phyloP scores from a whole-genome alignment of 2,888 invertebrate species.

The Parasteatoda lunata region DNA sequence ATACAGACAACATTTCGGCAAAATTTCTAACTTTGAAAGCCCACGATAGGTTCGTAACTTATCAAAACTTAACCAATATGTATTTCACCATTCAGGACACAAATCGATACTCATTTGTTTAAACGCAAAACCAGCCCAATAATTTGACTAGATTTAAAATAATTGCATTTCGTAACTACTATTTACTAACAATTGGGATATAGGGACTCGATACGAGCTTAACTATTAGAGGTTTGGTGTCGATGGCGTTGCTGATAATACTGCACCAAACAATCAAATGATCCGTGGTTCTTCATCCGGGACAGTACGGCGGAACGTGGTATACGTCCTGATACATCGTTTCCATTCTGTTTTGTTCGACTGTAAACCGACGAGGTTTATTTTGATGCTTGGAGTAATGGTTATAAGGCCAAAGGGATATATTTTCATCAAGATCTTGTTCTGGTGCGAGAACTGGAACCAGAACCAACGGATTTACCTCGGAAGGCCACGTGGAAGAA shows the following conservation, averaged over 20 bases:
- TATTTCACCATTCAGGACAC: no score
- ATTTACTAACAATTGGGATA: no score
- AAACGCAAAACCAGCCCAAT: no score
- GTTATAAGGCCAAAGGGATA: slow-evolving; percentile 64
- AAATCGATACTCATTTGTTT: no score
- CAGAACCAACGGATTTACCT: slow-evolving; percentile 49
- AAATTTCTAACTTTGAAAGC: no score
- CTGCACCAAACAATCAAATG: slow-evolving; percentile 23
- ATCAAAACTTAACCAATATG: no score
- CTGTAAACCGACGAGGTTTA: slow-evolving; percentile 56
- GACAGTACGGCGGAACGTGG: slow-evolving; percentile 24
- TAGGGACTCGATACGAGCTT: no score
- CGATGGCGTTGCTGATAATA: not conserved
- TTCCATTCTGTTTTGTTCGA: slow-evolving; percentile 55
- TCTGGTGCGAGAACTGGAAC: slow-evolving; percentile 34
- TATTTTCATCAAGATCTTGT: slow-evolving; percentile 17
- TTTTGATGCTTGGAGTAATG: slow-evolving; percentile 42
- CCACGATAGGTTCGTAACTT: no score
- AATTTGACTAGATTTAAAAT: no score
- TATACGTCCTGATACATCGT: slow-evolving; percentile 3
- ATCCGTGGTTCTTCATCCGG: slow-evolving; percentile 18
- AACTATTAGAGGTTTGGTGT: no score
- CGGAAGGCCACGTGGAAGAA: slow-evolving; percentile 64
- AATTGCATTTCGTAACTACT: no score
- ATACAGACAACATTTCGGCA: no score